These are phyloP conservation scores for Lagria hirta DNA, from an alignment of 2,888 invertebrate genomes.

Conservation along the genomic window DNA sequence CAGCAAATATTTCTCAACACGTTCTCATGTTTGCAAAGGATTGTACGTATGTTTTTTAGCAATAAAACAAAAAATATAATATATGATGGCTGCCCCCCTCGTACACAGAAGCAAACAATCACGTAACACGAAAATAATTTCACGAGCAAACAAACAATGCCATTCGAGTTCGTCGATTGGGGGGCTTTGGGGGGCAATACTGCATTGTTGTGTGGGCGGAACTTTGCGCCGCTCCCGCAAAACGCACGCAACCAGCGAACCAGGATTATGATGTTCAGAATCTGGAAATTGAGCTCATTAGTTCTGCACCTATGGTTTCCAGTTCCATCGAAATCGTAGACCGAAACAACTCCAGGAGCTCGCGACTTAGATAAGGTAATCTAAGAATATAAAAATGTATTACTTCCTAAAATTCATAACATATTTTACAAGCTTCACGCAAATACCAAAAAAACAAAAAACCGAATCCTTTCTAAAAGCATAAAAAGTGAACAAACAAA, in stretches of 20 bases:
- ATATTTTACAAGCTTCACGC: too few species aligned
- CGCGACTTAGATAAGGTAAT: too few species aligned
- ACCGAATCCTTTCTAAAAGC: too few species aligned
- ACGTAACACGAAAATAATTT: conserved; percentile 27
- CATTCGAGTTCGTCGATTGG: conserved; percentile 17
- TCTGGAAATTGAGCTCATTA: conserved; percentile 49
- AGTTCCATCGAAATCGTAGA: conserved; percentile 14
- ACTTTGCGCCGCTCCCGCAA: conserved; percentile 18
- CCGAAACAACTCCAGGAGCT: conserved; percentile 28
- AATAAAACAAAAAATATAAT: too few species aligned
- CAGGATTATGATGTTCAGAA: conserved; percentile 48
- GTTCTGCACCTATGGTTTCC: conserved; percentile 44
- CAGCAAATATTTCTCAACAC: conserved; percentile 1
- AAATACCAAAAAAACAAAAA: too few species aligned
- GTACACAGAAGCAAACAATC: conserved; percentile 23
- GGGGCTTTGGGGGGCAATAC: conserved; percentile 12
- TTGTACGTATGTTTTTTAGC: neutral
- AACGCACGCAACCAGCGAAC: conserved; percentile 39
- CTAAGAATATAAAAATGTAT: too few species aligned
- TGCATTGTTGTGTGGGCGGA: conserved; percentile 26
- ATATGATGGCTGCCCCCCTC: conserved; percentile 17
- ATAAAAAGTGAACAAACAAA: too few species aligned
- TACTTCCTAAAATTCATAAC: too few species aligned
- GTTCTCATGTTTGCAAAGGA: neutral
- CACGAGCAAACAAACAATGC: conserved; percentile 26